Conservation (phyloP, 2,113 vertebrate species). For the Albula goreensis region DNA sequence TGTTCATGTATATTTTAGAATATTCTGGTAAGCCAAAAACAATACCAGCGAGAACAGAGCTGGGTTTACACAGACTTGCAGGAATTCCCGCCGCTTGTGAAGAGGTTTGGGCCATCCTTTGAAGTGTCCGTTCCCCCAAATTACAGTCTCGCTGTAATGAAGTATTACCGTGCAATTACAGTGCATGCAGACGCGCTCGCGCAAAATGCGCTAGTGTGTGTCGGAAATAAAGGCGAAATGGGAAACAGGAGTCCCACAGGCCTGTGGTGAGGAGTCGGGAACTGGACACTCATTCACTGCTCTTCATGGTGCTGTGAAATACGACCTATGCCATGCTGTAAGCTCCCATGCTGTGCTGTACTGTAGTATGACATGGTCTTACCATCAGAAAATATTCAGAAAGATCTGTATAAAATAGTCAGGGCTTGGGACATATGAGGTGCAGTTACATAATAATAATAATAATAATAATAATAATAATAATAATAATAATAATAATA, state of each 20-base stretch:
- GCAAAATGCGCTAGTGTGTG: constrained; percentile 2
- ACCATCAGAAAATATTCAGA: too few relatives aligned
- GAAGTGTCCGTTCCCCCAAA: constrained; percentile 68
- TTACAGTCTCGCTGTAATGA: constrained; percentile 73
- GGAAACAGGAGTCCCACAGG: neutral
- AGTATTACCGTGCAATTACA: constrained; percentile 69
- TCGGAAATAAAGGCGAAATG: constrained; percentile 11
- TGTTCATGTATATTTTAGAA: constrained; percentile 68
- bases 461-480: too few relatives aligned
- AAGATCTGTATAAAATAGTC: too few relatives aligned
- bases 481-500: too few relatives aligned
- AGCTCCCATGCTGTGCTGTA: neutral
- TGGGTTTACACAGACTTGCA: constrained; percentile 57
- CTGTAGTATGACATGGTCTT: neutral
- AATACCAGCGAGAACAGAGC: constrained; percentile 64
- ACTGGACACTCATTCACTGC: neutral
- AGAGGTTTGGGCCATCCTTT: constrained; percentile 62
- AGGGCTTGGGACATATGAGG: too few relatives aligned
- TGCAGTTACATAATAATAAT: too few relatives aligned
- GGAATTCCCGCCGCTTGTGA: constrained; percentile 63
- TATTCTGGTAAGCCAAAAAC: constrained; percentile 54
- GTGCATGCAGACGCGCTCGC: constrained; percentile 35
- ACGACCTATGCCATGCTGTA: constrained; percentile 16
- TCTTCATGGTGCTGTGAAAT: neutral
- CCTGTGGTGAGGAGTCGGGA: neutral